Evolutionary conservation across 2,888 invertebrate genomes (phyloP).

Genomic region (Parelbella ahira): DNA sequence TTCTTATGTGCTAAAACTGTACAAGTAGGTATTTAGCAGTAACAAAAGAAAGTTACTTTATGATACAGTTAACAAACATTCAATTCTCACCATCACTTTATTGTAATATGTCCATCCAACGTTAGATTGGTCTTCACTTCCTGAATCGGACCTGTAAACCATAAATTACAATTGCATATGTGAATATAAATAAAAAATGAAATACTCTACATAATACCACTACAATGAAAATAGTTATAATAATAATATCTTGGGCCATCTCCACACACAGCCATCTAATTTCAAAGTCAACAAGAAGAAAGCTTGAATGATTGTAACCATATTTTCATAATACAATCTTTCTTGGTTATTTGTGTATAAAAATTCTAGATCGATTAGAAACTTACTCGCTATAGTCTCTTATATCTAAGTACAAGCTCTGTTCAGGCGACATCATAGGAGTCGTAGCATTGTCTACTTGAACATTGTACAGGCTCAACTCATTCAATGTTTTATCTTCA

Average conservation of each 20-base stretch:
- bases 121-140: constrained; percentile 78
- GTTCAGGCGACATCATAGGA: constrained; percentile 69
- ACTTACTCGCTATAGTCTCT: constrained; percentile 74
- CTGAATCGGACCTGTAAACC: constrained; percentile 71
- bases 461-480: constrained; percentile 68
- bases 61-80: background rate
- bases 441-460: constrained; percentile 71
- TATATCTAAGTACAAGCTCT: constrained; percentile 68
- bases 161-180: constrained; percentile 18
- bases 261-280: no score
- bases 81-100: constrained; percentile 82
- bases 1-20: no score
- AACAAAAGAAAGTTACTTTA: no score
- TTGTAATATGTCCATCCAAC: constrained; percentile 86
- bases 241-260: no score
- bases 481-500: constrained; percentile 68
- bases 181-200: no score
- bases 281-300: no score
- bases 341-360: no score
- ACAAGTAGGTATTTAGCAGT: no score
- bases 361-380: constrained; percentile 6
- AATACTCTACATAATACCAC: no score
- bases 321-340: no score
- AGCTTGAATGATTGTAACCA: no score
- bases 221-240: no score